Evolutionary conservation across 92 coral and sea anemone genomes (phyloP).

Genomic region (Heliopora coerulea): DNA sequence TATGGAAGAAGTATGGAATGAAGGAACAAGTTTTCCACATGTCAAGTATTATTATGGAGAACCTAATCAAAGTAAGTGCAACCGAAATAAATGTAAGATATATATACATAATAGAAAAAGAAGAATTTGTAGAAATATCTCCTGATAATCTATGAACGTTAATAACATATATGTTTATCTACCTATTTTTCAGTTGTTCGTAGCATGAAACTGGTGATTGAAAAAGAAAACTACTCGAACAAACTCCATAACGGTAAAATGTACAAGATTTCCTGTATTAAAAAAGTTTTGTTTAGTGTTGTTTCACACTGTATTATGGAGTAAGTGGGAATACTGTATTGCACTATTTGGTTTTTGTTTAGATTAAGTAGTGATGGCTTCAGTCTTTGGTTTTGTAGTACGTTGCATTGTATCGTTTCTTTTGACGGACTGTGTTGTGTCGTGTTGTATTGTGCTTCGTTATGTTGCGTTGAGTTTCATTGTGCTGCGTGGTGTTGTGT

Average conservation of each 20-base stretch:
- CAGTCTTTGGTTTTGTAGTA: no score
- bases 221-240: slow-evolving; percentile 13
- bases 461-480: no score
- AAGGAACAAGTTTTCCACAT: slow-evolving; percentile 61
- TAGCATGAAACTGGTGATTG: slow-evolving; percentile 24
- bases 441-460: no score
- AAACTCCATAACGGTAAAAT: slow-evolving; percentile 24
- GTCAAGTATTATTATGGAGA: slow-evolving; percentile 63
- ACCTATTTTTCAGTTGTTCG: slow-evolving; percentile 21
- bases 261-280: background rate
- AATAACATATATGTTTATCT: background rate
- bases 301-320: background rate
- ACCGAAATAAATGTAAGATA: background rate
- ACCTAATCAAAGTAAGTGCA: slow-evolving; percentile 65
- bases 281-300: background rate
- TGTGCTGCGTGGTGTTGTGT: no score
- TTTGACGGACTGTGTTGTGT: no score
- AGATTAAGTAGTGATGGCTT: no score
- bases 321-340: no score
- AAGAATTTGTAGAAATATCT: no score
- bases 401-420: no score
- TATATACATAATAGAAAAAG: background rate
- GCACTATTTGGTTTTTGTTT: no score
- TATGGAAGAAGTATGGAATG: slow-evolving; percentile 65
- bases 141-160: no score